Evolutionary conservation across 2,797 vertebrate genomes (phyloP).

Genomic region (Acridotheres tristis): DNA sequence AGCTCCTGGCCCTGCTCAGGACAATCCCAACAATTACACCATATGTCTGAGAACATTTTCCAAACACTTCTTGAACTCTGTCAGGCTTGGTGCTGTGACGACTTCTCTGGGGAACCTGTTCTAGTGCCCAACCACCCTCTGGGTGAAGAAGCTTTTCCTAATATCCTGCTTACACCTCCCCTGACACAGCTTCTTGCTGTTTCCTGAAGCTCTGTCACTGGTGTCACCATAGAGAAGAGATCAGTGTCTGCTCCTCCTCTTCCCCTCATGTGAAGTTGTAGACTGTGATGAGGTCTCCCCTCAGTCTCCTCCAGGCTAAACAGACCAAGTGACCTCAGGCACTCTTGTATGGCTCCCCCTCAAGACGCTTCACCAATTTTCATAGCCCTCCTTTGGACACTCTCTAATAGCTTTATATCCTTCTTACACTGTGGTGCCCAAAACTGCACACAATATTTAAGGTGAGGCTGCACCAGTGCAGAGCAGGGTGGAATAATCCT

Average conservation of each 20-base stretch:
- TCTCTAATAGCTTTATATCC: background rate
- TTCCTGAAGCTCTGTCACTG: background rate
- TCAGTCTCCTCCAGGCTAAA: background rate
- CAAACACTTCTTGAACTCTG: background rate
- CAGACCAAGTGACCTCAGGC: background rate
- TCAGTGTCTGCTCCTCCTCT: background rate
- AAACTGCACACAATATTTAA: background rate
- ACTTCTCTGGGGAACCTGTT: background rate
- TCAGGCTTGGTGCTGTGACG: background rate
- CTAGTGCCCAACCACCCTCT: background rate
- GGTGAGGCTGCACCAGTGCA: background rate
- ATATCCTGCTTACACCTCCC: background rate
- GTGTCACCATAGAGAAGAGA: background rate
- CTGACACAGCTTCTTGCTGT: background rate
- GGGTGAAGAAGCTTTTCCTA: background rate
- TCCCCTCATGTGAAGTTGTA: background rate
- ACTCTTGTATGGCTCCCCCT: background rate
- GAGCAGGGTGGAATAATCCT: background rate
- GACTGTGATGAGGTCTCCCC: background rate
- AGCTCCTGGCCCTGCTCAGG: background rate
- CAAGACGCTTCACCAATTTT: background rate
- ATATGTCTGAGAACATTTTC: background rate
- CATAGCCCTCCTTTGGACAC: background rate
- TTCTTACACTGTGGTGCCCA: background rate
- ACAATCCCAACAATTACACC: background rate